These are phyloP conservation scores for Drosophila rufa DNA, from an alignment of 1,140 invertebrate genomes.

Conservation along the genomic window DNA sequence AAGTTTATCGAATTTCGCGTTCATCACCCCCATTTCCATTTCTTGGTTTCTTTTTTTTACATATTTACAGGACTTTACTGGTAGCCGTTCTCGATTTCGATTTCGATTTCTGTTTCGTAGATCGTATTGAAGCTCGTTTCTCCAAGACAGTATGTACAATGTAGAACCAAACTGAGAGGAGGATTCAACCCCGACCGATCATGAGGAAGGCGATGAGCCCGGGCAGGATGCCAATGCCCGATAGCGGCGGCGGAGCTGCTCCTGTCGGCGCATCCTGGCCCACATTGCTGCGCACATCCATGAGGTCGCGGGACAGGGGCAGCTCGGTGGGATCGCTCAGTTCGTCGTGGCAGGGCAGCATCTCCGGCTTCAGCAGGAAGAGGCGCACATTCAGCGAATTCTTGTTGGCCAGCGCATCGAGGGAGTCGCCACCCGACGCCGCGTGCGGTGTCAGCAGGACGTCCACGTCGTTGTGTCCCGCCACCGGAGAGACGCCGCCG, in stretches of 20 bases:
- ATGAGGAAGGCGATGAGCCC: slow-evolving; percentile 9
- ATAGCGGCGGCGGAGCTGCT: not conserved
- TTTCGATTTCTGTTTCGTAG: slow-evolving; percentile 17
- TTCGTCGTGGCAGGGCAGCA: slow-evolving; percentile 89
- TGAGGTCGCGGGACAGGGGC: slow-evolving; percentile 86
- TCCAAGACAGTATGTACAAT: slow-evolving; percentile 57
- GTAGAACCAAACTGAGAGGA: slow-evolving; percentile 35
- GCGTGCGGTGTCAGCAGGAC: slow-evolving; percentile 41
- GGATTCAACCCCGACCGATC: slow-evolving; percentile 59
- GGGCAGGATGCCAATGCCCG: slow-evolving; percentile 1
- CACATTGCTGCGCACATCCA: slow-evolving; percentile 80
- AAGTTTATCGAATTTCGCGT: slow-evolving; percentile 54
- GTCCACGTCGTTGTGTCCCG: slow-evolving; percentile 72
- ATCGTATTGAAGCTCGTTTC: slow-evolving; percentile 74
- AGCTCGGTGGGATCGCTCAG: slow-evolving; percentile 87
- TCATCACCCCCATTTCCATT: slow-evolving; percentile 5
- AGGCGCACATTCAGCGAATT: slow-evolving; percentile 84
- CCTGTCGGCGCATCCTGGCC: slow-evolving; percentile 63
- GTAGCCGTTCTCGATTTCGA: slow-evolving; percentile 15
- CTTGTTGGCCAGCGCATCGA: slow-evolving; percentile 66
- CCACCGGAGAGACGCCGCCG: slow-evolving; percentile 22
- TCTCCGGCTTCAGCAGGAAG: slow-evolving; percentile 88
- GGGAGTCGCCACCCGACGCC: slow-evolving; percentile 34
- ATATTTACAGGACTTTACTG: slow-evolving; percentile 68
- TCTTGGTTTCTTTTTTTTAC: slow-evolving; percentile 43